Base-by-base conservation (phyloP, 1,140 invertebrate species). In the Batillaria attramentaria region DNA sequence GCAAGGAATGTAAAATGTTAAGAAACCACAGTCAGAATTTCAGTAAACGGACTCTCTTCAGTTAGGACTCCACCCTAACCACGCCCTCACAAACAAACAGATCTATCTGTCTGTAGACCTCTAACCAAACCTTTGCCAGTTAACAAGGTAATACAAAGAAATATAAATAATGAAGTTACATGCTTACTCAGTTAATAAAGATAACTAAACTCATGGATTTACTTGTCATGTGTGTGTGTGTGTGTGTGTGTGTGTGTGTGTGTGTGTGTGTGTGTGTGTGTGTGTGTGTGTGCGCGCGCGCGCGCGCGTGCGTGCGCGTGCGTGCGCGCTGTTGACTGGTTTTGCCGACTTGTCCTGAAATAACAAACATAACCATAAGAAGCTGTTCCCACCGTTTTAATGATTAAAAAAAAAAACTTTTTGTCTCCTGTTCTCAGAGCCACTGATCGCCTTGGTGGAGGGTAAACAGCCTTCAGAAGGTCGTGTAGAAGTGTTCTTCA, bases 401-500 rank as follows among this genome's bases (percentile, higher is more conserved):
- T n/a, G n/a, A n/a, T n/a, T n/a, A n/a, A n/a, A n/a, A n/a, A n/a
- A n/a, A n/a, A n/a, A n/a, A n/a, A n/a, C 10, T 62, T 62, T 62
- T 28, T 28, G 13, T 16, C 10, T 8, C 31, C 35, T 70, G 33
- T 69, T 79, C 83, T 50, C 79, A 87, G 85, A 85, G 33, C 84
- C 85, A 1, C 80, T 84, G 33, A 70, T 87, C 31, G 68, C 83
- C 10, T 73, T 91, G 37, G 84, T 90, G 0, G 89, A 88, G 16
- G 90, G 90, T 13, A 54, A 78, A 24, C 80, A 66, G 13, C 50
- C 80, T 4, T 75, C 78, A 31, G 87, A 89, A 96, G 97, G 97
- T 60, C 97, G 97, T 90, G 95, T 98, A 10, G 96, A 98, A 90
- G 94, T 98, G 66, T 94, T 95, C 81, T 95, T 98, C 89, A 92